Evolutionary conservation across 2,113 vertebrate species (phyloP).

Genomic region (Hydrochoerus hydrochaeris): DNA sequence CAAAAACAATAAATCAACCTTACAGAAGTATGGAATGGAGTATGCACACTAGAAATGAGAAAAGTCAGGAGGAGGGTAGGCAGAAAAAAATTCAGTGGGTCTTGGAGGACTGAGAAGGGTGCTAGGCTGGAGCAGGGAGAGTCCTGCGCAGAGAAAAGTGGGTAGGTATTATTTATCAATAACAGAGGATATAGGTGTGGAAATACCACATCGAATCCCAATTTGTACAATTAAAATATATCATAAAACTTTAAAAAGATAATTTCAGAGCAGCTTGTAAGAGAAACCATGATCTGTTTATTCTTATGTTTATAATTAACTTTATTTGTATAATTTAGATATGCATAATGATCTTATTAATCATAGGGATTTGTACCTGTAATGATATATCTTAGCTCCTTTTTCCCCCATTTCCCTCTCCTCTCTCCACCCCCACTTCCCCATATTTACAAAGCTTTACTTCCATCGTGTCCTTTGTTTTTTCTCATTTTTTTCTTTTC

Average conservation of each 20-base stretch:
- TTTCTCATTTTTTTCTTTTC: neutral
- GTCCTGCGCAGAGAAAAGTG: neutral
- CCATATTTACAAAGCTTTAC: neutral
- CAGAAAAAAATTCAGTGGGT: neutral
- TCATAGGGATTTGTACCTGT: neutral
- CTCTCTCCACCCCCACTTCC: neutral
- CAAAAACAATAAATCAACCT: neutral
- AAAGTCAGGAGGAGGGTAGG: too few species aligned
- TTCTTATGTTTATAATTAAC: neutral
- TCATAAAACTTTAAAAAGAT: neutral
- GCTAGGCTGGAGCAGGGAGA: neutral
- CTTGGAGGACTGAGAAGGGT: neutral
- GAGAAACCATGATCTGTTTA: neutral
- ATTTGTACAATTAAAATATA: neutral
- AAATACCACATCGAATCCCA: neutral
- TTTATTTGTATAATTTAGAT: neutral
- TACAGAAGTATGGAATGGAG: neutral
- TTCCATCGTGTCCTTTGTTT: neutral
- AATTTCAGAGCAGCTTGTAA: neutral
- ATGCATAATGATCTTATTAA: neutral
- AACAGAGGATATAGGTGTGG: neutral
- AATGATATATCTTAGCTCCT: neutral
- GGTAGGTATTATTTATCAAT: neutral
- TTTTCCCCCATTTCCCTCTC: too few species aligned
- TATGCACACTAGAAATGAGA: neutral